Conservation (phyloP, 2,797 vertebrate genomes). For the Pseudochirops cupreus region DNA sequence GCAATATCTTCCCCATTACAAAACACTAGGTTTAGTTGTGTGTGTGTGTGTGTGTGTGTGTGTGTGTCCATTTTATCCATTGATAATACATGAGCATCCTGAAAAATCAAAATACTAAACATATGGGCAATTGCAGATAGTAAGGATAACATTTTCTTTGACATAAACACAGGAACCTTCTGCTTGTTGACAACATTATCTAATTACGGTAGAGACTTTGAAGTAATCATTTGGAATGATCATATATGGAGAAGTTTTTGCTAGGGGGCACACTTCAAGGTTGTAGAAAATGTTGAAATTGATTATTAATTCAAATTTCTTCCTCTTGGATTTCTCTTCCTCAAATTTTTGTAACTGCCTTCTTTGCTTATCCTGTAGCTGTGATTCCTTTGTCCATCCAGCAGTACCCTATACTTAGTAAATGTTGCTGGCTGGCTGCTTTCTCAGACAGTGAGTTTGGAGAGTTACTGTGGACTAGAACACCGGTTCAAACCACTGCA, state of each 20-base stretch:
- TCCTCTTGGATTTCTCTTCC: slow-evolving; percentile 21
- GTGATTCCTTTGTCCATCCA: slow-evolving; percentile 29
- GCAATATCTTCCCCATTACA: slow-evolving; percentile 15
- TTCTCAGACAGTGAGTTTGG: neutral
- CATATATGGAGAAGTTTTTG: slow-evolving; percentile 26
- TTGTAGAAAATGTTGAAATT: slow-evolving; percentile 38
- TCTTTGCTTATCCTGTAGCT: slow-evolving; percentile 15
- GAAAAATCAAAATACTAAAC: slow-evolving; percentile 13
- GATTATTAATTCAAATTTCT: neutral
- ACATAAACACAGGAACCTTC: slow-evolving; percentile 56
- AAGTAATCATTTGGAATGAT: slow-evolving; percentile 57
- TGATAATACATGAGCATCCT: slow-evolving; percentile 34
- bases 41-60: neutral
- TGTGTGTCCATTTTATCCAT: slow-evolving; percentile 29
- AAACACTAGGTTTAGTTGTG: slow-evolving; percentile 34
- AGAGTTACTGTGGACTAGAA: too few relatives aligned
- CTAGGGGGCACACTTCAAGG: neutral
- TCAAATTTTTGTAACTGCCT: slow-evolving; percentile 32
- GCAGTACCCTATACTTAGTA: neutral
- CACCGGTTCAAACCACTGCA: neutral
- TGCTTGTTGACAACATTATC: slow-evolving; percentile 55
- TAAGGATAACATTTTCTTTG: slow-evolving; percentile 53
- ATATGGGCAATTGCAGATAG: slow-evolving; percentile 54
- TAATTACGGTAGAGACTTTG: slow-evolving; percentile 58
- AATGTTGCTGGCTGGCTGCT: neutral